phyloP scores from a whole-genome alignment of 2,797 vertebrate genomes.

The Diplodus puntazzo region DNA sequence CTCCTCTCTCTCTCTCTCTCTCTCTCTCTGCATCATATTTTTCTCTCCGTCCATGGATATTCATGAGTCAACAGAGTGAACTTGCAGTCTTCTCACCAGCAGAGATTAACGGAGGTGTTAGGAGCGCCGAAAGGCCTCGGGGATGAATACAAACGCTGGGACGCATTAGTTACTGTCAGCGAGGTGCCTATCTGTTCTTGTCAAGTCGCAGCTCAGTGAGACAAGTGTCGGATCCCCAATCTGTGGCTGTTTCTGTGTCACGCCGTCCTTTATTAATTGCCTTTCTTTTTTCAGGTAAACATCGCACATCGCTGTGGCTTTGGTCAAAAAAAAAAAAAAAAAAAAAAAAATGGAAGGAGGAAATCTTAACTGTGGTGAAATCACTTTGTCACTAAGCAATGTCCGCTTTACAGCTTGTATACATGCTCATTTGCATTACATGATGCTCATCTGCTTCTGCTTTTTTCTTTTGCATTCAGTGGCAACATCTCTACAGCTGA shows the following conservation, averaged over 20 bases:
- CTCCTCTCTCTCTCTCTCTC: background rate
- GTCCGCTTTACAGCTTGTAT: constrained; percentile 54
- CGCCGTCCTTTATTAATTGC: constrained; percentile 9
- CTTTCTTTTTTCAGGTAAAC: constrained; percentile 43
- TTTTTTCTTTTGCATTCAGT: constrained; percentile 56
- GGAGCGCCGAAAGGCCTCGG: constrained; percentile 23
- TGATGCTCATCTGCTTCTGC: constrained; percentile 67
- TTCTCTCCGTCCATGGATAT: constrained; percentile 27
- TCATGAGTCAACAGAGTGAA: constrained; percentile 48
- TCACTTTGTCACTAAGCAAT: constrained; percentile 16
- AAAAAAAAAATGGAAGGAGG: background rate
- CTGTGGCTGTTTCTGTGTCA: constrained; percentile 42
- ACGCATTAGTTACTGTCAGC: constrained; percentile 47
- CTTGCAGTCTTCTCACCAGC: constrained; percentile 35
- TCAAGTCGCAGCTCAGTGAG: constrained; percentile 54
- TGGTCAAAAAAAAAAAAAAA: background rate
- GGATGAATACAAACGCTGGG: constrained; percentile 28
- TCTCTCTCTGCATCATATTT: constrained; percentile 12
- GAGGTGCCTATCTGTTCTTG: constrained; percentile 58
- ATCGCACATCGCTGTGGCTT: background rate
- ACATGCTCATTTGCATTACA: constrained; percentile 69
- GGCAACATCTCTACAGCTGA: constrained; percentile 19
- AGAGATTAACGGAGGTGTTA: constrained; percentile 53
- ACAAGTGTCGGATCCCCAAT: constrained; percentile 42
- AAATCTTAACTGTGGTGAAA: constrained; percentile 2